These are phyloP conservation scores for Rhorus exstirpatorius DNA, from an alignment of 2,888 invertebrate species.

Conservation along the genomic window DNA sequence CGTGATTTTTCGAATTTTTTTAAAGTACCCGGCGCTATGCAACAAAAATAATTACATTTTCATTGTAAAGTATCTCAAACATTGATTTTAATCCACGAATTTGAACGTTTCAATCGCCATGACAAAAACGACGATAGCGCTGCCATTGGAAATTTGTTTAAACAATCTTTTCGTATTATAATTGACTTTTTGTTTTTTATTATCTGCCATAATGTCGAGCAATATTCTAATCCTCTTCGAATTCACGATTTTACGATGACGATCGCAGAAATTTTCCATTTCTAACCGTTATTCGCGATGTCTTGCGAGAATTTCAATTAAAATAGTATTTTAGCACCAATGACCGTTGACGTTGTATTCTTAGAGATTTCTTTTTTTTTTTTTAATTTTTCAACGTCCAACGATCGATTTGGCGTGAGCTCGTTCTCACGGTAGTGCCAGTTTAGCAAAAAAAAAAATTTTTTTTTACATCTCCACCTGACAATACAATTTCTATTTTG, in stretches of 20 bases:
- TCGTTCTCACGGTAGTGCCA: conserved; percentile 53
- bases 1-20: too few relatives aligned
- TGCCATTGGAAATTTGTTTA: conserved; percentile 2
- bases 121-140: not conserved
- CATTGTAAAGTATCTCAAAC: too few relatives aligned
- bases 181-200: too few relatives aligned
- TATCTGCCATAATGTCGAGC: conserved; percentile 9
- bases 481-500: not conserved
- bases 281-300: not conserved
- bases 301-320: conserved; percentile 1
- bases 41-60: too few relatives aligned
- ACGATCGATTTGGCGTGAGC: conserved; percentile 26
- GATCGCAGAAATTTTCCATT: not conserved
- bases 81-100: not conserved
- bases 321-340: conserved; percentile 8
- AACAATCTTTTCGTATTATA: not conserved
- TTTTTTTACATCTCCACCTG: not conserved
- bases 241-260: not conserved
- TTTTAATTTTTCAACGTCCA: conserved; percentile 33
- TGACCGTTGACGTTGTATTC: too few relatives aligned
- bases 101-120: conserved; percentile 1
- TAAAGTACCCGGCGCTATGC: too few relatives aligned
- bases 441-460: too few relatives aligned
- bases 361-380: too few relatives aligned
- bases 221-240: not conserved